Conservation (phyloP, 35 echinoderm and acorn worm genomes). For the Hemicentrotus pulcherrimus region DNA sequence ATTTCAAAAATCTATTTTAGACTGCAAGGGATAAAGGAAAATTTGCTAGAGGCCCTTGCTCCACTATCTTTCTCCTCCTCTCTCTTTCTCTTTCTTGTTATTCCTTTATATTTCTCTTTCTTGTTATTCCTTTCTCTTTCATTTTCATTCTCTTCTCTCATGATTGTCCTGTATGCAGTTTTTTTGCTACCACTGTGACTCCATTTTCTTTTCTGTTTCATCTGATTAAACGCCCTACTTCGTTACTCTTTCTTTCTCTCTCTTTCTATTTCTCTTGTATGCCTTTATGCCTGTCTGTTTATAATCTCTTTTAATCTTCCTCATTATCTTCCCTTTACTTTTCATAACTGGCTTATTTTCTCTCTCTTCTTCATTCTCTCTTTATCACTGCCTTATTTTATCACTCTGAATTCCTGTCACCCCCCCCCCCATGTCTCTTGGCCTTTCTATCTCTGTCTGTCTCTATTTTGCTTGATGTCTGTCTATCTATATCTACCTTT, state of each 20-base stretch:
- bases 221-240: background rate
- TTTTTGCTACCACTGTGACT: background rate
- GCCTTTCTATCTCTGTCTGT: too few species aligned
- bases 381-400: too few species aligned
- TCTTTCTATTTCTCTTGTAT: background rate
- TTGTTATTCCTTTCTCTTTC: background rate
- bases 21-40: background rate
- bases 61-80: background rate
- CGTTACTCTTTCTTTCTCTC: background rate
- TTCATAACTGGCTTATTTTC: too few species aligned
- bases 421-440: too few species aligned
- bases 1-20: conserved; percentile 4
- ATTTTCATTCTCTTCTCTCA: background rate
- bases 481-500: background rate
- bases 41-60: background rate
- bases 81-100: background rate
- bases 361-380: too few species aligned
- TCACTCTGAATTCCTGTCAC: too few species aligned
- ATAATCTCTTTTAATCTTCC: too few species aligned
- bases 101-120: background rate
- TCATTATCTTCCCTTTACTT: too few species aligned
- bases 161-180: background rate
- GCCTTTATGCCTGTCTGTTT: background rate
- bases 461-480: too few species aligned
- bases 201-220: background rate